Percentiles rank a stretch among this genome's conserved stretches.
These are phyloP conservation scores for Rhinichthys klamathensis DNA, from an alignment of 2,113 vertebrate genomes.

Conservation along the genomic window DNA sequence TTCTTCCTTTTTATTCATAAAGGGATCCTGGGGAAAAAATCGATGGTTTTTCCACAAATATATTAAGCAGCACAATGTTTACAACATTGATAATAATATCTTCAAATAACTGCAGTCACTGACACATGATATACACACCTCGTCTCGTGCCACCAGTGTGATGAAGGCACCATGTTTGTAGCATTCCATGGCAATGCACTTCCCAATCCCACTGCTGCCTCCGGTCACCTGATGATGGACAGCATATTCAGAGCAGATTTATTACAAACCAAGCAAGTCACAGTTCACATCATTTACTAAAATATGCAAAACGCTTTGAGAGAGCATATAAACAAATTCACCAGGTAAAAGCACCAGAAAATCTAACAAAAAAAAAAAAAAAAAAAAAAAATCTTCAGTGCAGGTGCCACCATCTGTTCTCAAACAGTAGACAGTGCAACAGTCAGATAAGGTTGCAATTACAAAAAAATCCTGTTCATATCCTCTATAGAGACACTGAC, in stretches of 20 bases:
- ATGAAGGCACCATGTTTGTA: constrained; percentile 95
- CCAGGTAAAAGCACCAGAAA: background rate
- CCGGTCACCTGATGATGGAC: constrained; percentile 86
- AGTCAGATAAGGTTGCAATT: background rate
- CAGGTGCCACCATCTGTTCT: background rate
- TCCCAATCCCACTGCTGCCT: constrained; percentile 98
- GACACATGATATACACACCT: constrained; percentile 74
- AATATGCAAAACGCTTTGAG: background rate
- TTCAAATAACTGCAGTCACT: background rate
- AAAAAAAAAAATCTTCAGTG: background rate
- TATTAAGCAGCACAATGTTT: background rate
- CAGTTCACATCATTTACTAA: background rate
- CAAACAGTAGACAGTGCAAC: background rate
- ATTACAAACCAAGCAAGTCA: background rate
- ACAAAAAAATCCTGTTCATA: background rate
- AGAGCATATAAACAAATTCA: background rate
- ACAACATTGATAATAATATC: background rate
- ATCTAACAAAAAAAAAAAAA: background rate
- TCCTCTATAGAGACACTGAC: background rate
- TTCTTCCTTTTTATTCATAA: background rate
- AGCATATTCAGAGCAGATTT: background rate
- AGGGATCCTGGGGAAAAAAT: background rate
- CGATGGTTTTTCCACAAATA: background rate
- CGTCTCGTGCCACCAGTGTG: constrained; percentile 93
- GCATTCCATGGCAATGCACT: constrained; percentile 93